Percentiles rank a stretch among this genome's conserved stretches.
phyloP scores from a whole-genome alignment of 1,140 invertebrate genomes.

The Formica exsecta region DNA sequence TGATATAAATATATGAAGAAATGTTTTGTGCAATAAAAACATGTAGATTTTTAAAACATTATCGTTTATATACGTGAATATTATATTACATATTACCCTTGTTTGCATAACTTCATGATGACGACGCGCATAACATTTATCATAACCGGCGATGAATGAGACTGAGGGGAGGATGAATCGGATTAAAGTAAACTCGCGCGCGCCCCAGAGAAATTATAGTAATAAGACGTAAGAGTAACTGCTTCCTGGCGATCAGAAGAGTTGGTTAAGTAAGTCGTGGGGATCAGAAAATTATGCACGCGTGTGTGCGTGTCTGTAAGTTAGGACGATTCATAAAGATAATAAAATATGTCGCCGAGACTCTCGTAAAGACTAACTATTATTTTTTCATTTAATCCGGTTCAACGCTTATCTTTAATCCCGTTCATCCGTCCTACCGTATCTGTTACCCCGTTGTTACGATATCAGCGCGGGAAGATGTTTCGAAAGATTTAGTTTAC shows the following conservation, averaged over 20 bases:
- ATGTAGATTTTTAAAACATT: background rate
- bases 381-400: conserved; percentile 22
- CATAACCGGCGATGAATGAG: conserved; percentile 37
- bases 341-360: conserved; percentile 9
- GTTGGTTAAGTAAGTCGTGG: conserved; percentile 28
- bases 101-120: conserved; percentile 27
- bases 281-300: conserved; percentile 9
- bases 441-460: background rate
- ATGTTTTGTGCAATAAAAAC: background rate
- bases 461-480: background rate
- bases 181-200: conserved; percentile 29
- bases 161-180: conserved; percentile 21
- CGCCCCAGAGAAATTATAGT: conserved; percentile 41
- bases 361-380: background rate
- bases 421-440: background rate
- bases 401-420: conserved; percentile 25
- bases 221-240: conserved; percentile 44
- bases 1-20: background rate
- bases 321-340: conserved; percentile 17
- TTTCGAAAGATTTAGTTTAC: conserved; percentile 3
- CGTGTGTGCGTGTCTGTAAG: background rate
- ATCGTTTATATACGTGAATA: background rate
- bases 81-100: background rate
- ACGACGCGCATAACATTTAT: conserved; percentile 16
- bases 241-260: conserved; percentile 54